These are phyloP conservation scores for Augiades crinisus DNA, from an alignment of 2,888 invertebrate species.

Conservation along the genomic window DNA sequence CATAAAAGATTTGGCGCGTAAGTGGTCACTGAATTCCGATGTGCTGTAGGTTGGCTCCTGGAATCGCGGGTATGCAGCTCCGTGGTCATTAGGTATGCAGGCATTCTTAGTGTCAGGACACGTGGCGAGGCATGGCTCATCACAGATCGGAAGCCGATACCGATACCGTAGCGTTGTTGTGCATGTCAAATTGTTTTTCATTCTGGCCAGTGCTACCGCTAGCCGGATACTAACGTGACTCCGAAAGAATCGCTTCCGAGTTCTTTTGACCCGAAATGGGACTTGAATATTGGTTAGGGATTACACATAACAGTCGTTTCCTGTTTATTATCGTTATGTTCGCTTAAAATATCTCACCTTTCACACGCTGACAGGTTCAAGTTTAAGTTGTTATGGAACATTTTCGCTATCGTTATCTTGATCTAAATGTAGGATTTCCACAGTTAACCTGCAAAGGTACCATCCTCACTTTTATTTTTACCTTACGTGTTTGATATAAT, in stretches of 20 bases:
- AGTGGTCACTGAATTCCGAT: too few species aligned
- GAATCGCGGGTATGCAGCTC: conserved; percentile 16
- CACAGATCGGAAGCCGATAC: conserved; percentile 66
- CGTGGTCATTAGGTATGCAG: conserved; percentile 25
- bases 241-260: conserved; percentile 47
- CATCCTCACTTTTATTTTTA: too few species aligned
- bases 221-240: conserved; percentile 67
- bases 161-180: conserved; percentile 48
- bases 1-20: too few species aligned
- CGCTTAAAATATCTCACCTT: neutral
- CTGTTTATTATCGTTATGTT: conserved; percentile 17
- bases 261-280: conserved; percentile 27
- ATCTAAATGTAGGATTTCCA: too few species aligned
- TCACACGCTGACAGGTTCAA: too few species aligned
- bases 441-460: too few species aligned
- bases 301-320: conserved; percentile 29
- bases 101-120: conserved; percentile 27
- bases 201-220: conserved; percentile 56
- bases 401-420: too few species aligned
- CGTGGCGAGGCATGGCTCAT: conserved; percentile 31
- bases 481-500: too few species aligned
- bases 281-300: conserved; percentile 26
- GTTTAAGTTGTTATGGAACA: too few species aligned
- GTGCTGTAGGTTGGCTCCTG: neutral
- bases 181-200: conserved; percentile 53